A percentile compares a stretch with the other conserved stretches of the same genome.
phyloP scores from a whole-genome alignment of 2,113 vertebrate species.

The Coracopsis vasa region DNA sequence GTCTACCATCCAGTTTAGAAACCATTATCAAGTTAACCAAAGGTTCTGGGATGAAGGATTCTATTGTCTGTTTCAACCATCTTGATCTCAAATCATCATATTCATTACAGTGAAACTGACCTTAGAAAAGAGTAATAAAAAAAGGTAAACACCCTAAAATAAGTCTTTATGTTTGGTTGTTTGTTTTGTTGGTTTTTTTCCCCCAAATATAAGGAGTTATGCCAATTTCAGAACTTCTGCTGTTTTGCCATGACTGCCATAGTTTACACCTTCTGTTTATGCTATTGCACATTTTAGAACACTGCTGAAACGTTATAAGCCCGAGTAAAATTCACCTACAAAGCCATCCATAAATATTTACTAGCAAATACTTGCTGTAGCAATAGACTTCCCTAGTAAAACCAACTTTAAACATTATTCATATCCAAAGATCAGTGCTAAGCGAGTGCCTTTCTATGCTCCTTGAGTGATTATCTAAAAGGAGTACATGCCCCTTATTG shows the following conservation, averaged over 20 bases:
- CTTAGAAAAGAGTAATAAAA: conserved; percentile 66
- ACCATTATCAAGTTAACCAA: conserved; percentile 73
- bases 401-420: neutral
- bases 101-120: conserved; percentile 88
- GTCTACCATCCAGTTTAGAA: conserved; percentile 83
- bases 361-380: neutral
- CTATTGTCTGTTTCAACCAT: conserved; percentile 84
- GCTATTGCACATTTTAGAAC: neutral
- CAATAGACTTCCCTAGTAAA: neutral
- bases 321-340: neutral
- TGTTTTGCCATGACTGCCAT: neutral
- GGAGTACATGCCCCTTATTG: neutral
- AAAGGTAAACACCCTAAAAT: neutral
- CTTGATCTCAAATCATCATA: conserved; percentile 75
- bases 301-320: neutral
- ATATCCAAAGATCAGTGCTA: neutral
- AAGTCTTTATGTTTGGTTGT: neutral
- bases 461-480: neutral
- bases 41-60: conserved; percentile 86
- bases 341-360: neutral
- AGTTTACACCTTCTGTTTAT: neutral
- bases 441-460: neutral
- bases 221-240: neutral
- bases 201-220: neutral
- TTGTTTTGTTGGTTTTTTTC: neutral